A percentile compares a stretch with the other conserved stretches of the same genome.
These are phyloP conservation scores for Apocheima hispidaria DNA, from an alignment of 2,888 invertebrate genomes.

Conservation along the genomic window DNA sequence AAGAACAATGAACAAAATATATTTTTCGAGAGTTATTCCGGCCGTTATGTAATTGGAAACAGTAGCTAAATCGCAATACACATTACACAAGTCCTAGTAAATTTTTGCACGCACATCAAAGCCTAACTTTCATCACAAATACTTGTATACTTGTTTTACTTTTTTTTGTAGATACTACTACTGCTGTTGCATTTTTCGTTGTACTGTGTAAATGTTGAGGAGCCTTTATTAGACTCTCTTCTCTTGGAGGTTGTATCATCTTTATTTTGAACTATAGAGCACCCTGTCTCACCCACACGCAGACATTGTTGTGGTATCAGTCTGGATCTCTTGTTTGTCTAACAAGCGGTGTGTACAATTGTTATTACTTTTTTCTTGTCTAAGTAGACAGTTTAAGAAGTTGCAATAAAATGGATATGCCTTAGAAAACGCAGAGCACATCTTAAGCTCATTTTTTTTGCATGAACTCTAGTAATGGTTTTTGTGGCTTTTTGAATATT, in stretches of 20 bases:
- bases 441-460: slow-evolving; percentile 16
- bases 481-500: background rate
- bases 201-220: slow-evolving; percentile 2
- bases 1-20: too few relatives aligned
- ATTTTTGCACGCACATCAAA: too few relatives aligned
- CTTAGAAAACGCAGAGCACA: background rate
- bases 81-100: too few relatives aligned
- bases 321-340: slow-evolving; percentile 82
- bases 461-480: background rate
- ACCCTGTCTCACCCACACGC: slow-evolving; percentile 76
- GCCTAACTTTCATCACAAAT: too few relatives aligned
- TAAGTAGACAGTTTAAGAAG: slow-evolving; percentile 56
- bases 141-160: too few relatives aligned
- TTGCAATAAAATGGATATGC: slow-evolving; percentile 56
- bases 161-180: too few relatives aligned
- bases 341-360: slow-evolving; percentile 84
- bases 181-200: too few relatives aligned
- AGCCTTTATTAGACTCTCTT: slow-evolving; percentile 24
- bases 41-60: too few relatives aligned
- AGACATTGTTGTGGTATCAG: slow-evolving; percentile 78
- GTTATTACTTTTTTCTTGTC: slow-evolving; percentile 82
- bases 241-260: slow-evolving; percentile 25
- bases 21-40: too few relatives aligned
- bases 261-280: slow-evolving; percentile 54
- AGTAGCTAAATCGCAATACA: too few relatives aligned